Base-by-base conservation (phyloP, 2,797 vertebrate genomes). In the Dryobates pubescens region DNA sequence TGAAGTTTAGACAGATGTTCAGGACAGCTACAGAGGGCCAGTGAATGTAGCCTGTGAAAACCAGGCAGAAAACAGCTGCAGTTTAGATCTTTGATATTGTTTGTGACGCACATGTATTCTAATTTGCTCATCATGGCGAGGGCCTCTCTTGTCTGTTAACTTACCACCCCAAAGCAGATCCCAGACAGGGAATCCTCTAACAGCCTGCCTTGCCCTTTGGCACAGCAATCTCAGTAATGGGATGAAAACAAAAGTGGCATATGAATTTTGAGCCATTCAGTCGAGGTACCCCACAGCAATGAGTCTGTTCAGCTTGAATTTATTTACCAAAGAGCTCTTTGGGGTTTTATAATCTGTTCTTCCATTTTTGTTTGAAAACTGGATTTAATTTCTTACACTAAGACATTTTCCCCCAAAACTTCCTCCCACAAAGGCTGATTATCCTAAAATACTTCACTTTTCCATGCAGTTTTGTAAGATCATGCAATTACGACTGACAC, bases 191-290 rank as follows among this genome's bases (percentile, higher is more conserved):
- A 68, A 54, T 75, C 67, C 13, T 72, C 73, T 82, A 74, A 68
- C 34, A 59, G 70, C 26, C 12, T 57, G 38, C 17, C 13, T 79
- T 87, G n/a, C 23, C 65, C 54, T 64, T 69, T 80, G 58, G 72
- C 53, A 67, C 5, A 30, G 49, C 38, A 36, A 22, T 77, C 43
- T 74, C 62, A 54, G 65, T 78, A 38, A 71, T 34, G 30, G 72
- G 70, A 72, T 6, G 8, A 51, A 87, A 91, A 49, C 63, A 22
- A 22, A 84, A 87, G 20, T 34, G 26, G 43, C 23, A 8, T 34
- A 38, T 88, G 38, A 80, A 30, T 84, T 80, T 49, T 77, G 73
- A 89, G 58, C 57, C 16, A 13, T 78, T 84, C 64, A n/a, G 8
- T 92, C 57, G 76, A 81, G 36, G 15, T 79, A 17, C 27, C 30